Percentiles rank a stretch among this genome's conserved stretches.
Conservation (phyloP, 2,797 vertebrate species). For the Cryptoblepharus egeriae region DNA sequence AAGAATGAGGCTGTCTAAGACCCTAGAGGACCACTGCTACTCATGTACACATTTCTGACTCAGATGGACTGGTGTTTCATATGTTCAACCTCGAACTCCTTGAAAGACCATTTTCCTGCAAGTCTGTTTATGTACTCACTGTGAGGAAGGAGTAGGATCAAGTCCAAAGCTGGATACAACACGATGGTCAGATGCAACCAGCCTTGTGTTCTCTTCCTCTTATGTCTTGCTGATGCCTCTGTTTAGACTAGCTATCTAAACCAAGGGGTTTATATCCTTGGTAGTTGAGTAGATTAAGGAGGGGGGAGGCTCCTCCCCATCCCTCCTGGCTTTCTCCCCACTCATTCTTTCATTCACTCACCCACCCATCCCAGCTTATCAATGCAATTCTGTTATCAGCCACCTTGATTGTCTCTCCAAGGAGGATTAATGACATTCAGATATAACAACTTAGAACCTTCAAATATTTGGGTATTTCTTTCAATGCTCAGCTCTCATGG, state of each 20-base stretch:
- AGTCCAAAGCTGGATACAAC: not conserved
- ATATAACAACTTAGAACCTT: too few relatives aligned
- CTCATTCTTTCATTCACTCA: slow-evolving; percentile 13
- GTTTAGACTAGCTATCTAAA: slow-evolving; percentile 1
- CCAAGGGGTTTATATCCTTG: slow-evolving; percentile 55
- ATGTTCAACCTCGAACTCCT: too few relatives aligned
- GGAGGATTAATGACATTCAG: not conserved
- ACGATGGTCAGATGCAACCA: too few relatives aligned
- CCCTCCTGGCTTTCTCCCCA: not conserved
- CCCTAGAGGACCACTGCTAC: too few relatives aligned
- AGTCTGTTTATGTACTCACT: slow-evolving; percentile 10
- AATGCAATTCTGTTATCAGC: slow-evolving; percentile 29
- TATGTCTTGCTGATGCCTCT: not conserved
- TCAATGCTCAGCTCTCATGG: not conserved
- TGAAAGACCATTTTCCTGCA: too few relatives aligned
- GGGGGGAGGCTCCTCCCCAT: slow-evolving; percentile 37
- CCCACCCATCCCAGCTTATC: slow-evolving; percentile 48
- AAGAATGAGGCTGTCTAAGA: too few relatives aligned
- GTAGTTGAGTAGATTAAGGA: slow-evolving; percentile 26
- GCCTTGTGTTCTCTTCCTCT: not conserved
- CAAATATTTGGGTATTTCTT: too few relatives aligned
- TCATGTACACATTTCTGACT: too few relatives aligned
- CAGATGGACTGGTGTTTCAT: too few relatives aligned
- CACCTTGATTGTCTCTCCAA: slow-evolving; percentile 4
- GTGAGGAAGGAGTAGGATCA: slow-evolving; percentile 1